phyloP scores from a whole-genome alignment of 2,888 invertebrate genomes.

The Vanessa cardui region DNA sequence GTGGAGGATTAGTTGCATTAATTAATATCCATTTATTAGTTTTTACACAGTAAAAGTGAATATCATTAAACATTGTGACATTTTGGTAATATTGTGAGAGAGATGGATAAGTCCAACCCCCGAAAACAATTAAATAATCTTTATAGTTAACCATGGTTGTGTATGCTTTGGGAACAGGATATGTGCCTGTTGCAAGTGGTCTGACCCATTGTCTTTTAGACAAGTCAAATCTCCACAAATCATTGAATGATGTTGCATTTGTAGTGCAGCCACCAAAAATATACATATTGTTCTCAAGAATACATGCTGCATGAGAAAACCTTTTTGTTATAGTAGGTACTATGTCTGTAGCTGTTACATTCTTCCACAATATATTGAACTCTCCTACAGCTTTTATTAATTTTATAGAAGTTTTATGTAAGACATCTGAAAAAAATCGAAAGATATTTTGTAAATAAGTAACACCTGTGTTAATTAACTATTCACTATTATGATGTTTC shows the following conservation, averaged over 20 bases:
- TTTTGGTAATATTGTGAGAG: constrained; percentile 92
- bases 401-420: constrained; percentile 87
- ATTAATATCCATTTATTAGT: constrained; percentile 91
- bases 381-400: constrained; percentile 89
- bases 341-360: constrained; percentile 81
- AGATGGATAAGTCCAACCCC: constrained; percentile 97
- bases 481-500: background rate
- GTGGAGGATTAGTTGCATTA: constrained; percentile 87
- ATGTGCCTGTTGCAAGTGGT: constrained; percentile 90
- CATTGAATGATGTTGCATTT: constrained; percentile 97
- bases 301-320: constrained; percentile 95
- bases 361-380: constrained; percentile 90
- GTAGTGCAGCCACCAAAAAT: constrained; percentile 98
- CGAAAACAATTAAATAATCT: constrained; percentile 93
- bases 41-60: constrained; percentile 92
- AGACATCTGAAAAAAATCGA: constrained; percentile 86
- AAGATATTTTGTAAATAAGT: constrained; percentile 2
- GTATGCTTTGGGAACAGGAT: constrained; percentile 98
- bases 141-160: constrained; percentile 95
- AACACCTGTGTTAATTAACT: background rate
- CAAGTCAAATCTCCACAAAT: constrained; percentile 96
- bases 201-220: constrained; percentile 92
- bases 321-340: constrained; percentile 92
- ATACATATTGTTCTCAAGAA: constrained; percentile 93
- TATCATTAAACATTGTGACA: constrained; percentile 94